Conservation (phyloP, 2,797 vertebrate genomes). For the Macropodus opercularis region DNA sequence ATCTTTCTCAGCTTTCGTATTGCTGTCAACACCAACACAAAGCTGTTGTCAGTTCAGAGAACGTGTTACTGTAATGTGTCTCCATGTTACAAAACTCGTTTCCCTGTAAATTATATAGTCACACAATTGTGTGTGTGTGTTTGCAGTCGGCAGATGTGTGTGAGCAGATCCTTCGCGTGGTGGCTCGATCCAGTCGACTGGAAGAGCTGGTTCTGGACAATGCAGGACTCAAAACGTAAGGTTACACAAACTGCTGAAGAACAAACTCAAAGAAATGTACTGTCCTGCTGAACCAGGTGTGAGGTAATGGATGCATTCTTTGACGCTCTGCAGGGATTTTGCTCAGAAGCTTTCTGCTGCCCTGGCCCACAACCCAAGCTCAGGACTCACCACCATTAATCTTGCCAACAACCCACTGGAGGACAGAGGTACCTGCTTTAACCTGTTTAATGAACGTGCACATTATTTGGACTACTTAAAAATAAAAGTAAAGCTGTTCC, state of each 20-base stretch:
- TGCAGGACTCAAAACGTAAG: constrained; percentile 94
- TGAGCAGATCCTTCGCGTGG: constrained; percentile 94
- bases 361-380: constrained; percentile 90
- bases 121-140: constrained; percentile 41
- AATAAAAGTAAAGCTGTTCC: not conserved
- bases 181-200: constrained; percentile 90
- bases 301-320: constrained; percentile 7
- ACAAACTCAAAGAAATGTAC: too few relatives aligned
- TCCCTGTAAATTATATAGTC: not conserved
- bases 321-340: constrained; percentile 86
- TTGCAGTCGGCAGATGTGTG: constrained; percentile 92
- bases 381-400: constrained; percentile 94
- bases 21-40: not conserved
- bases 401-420: constrained; percentile 95
- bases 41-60: not conserved
- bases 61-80: not conserved
- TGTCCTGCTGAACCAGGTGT: too few relatives aligned
- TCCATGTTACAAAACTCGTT: not conserved
- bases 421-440: constrained; percentile 88
- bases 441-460: constrained; percentile 28
- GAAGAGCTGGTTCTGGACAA: constrained; percentile 96
- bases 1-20: not conserved
- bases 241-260: not conserved
- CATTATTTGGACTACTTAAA: too few relatives aligned
- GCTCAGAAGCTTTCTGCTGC: constrained; percentile 93